These are phyloP conservation scores for Pristionchus exspectatus DNA, from an alignment of 2,888 invertebrate genomes.

Conservation along the genomic window DNA sequence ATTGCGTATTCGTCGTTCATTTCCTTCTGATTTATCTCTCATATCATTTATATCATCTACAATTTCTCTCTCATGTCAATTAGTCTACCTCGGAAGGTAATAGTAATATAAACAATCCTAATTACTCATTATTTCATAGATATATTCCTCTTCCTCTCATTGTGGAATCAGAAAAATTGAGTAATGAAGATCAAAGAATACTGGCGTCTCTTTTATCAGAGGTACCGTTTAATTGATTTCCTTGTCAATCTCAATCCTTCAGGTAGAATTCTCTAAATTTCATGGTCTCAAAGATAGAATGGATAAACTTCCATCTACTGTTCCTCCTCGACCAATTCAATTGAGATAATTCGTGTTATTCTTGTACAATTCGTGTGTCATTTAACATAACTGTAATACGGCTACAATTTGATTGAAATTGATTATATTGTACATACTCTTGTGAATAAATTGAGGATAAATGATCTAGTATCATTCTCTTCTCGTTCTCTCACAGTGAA, in stretches of 20 bases:
- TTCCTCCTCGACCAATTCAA: slow-evolving; percentile 33
- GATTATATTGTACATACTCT: slow-evolving; percentile 10
- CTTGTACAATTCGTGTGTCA: background rate
- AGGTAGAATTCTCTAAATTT: slow-evolving; percentile 50
- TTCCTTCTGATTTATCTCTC: slow-evolving; percentile 52
- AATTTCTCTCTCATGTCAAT: slow-evolving; percentile 33
- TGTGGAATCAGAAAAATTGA: slow-evolving; percentile 41
- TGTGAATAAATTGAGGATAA: slow-evolving; percentile 15
- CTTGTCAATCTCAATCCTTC: background rate
- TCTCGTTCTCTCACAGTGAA: slow-evolving; percentile 11
- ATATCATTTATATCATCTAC: slow-evolving; percentile 45
- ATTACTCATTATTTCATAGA: background rate
- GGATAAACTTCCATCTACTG: slow-evolving; percentile 32
- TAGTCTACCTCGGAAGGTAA: slow-evolving; percentile 51
- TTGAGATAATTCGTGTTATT: slow-evolving; percentile 27
- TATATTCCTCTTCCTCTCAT: slow-evolving; percentile 38
- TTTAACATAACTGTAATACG: background rate
- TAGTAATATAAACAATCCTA: background rate
- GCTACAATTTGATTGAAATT: background rate
- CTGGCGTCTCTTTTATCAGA: slow-evolving; percentile 31
- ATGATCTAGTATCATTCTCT: background rate
- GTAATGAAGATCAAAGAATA: slow-evolving; percentile 53
- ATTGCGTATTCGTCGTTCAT: slow-evolving; percentile 37
- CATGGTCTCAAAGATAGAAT: slow-evolving; percentile 12
- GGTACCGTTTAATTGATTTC: slow-evolving; percentile 16